Base-by-base conservation (phyloP, 2,113 vertebrate species). In the Lophochroa leadbeateri region DNA sequence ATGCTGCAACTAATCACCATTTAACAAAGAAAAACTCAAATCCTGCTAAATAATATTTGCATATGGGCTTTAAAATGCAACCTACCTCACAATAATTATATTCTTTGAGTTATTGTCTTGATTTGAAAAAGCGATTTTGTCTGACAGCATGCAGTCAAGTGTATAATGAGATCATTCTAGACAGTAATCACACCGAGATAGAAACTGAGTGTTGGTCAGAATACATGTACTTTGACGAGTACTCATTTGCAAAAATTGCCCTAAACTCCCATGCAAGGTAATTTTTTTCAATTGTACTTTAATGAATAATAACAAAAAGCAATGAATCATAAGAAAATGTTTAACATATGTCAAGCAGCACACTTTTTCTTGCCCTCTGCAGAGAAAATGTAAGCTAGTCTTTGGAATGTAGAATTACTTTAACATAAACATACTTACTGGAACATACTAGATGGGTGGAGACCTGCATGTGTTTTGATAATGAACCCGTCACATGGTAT, bases 121-220 rank as follows among this genome's bases (percentile, higher is more conserved):
- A 94, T 94, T 93, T 92, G 68, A 67, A 88, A 92, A 74, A 47
- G 39, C 3, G 4, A 29, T 35, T 94, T 86, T 92, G 80, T 95
- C 88, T 92, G 83, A 93, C 77, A 95, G 86, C 88, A 83, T 84
- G 82, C 27, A 94, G 61, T 93, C 86, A 94, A 96, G 90, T 78
- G 64, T 70, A 83, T 92, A 92, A 94, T 81, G 82, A 88, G 76
- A 93, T 86, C 47, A 84, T 92, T 90, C 60, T 93, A 83, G 82
- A 84, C 13, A 2, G 47, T 84, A 81, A 86, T 95, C 94, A 86
- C 80, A 84, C 44, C 2, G 2, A 69, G 72, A 81, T 24, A 35
- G 72, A 92, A 94, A 88, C 33, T 31, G 35, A 86, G 82, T 4
- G 2, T 44, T 90, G 96, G 83, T 88, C 92, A 94, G 57, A 92